Percentiles rank a stretch among this genome's conserved stretches.
phyloP scores from a whole-genome alignment of 1,140 invertebrate genomes.

The Cherax destructor region DNA sequence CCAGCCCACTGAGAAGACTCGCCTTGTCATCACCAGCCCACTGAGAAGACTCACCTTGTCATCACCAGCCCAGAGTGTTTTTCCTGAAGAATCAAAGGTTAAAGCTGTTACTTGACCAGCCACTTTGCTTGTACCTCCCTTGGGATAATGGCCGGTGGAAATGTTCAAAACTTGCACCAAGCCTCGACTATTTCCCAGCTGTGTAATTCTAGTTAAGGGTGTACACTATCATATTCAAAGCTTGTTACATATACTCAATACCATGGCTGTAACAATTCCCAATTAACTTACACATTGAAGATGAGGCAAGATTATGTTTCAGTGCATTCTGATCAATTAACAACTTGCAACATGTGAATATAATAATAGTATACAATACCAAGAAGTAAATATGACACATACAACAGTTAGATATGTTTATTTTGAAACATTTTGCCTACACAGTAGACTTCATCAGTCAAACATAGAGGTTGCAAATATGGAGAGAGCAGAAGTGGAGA shows the following conservation, averaged over 20 bases:
- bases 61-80: constrained; percentile 89
- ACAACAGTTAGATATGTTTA: too few relatives aligned
- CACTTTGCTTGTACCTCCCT: constrained; percentile 84
- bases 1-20: constrained; percentile 71
- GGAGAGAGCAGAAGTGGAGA: too few relatives aligned
- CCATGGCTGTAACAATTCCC: too few relatives aligned
- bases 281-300: too few relatives aligned
- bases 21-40: constrained; percentile 83
- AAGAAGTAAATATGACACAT: too few relatives aligned
- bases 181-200: constrained; percentile 87
- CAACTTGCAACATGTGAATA: too few relatives aligned
- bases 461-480: too few relatives aligned
- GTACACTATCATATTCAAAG: neutral
- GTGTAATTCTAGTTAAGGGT: neutral
- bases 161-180: constrained; percentile 88
- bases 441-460: too few relatives aligned
- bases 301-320: too few relatives aligned
- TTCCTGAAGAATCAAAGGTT: constrained; percentile 86
- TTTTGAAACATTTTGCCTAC: too few relatives aligned
- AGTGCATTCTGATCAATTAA: too few relatives aligned
- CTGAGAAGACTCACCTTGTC: constrained; percentile 80
- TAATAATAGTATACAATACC: too few relatives aligned
- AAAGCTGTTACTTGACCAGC: constrained; percentile 85
- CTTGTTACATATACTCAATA: neutral
- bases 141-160: constrained; percentile 88